Conservation (phyloP, 2,113 vertebrate genomes). For the Pimephales promelas region DNA sequence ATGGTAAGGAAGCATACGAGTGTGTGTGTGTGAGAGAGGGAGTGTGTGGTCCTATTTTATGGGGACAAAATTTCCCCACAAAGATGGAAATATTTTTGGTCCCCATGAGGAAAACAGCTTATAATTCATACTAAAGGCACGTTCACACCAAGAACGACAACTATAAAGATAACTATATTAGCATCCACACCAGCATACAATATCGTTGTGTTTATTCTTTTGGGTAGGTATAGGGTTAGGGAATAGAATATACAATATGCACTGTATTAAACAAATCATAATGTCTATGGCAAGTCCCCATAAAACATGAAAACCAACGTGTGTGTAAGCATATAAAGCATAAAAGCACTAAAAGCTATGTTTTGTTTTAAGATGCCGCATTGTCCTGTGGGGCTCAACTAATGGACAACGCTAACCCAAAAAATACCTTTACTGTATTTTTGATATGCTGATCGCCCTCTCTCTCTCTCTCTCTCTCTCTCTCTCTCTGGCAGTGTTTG, state of each 20-base stretch:
- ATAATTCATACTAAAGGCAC: too few relatives aligned
- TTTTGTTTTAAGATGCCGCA: conserved; percentile 36
- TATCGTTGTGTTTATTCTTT: not conserved
- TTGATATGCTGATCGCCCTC: conserved; percentile 2
- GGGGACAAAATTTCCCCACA: too few relatives aligned
- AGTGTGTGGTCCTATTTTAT: too few relatives aligned
- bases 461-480: conserved; percentile 6
- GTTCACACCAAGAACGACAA: not conserved
- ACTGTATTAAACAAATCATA: too few relatives aligned
- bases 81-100: too few relatives aligned
- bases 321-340: not conserved
- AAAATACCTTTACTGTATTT: conserved; percentile 28
- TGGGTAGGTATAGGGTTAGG: too few relatives aligned
- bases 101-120: too few relatives aligned
- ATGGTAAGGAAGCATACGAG: conserved; percentile 79
- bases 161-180: not conserved
- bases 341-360: conserved; percentile 48
- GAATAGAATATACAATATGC: too few relatives aligned
- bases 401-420: conserved; percentile 30
- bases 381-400: conserved; percentile 45
- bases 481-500: conserved; percentile 33
- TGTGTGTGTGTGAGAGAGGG: not conserved
- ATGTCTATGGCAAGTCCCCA: too few relatives aligned
- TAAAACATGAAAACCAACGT: not conserved
- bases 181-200: not conserved